These are phyloP conservation scores for Psilanteris sp. DNA, from an alignment of 1,140 invertebrate genomes.

Conservation along the genomic window DNA sequence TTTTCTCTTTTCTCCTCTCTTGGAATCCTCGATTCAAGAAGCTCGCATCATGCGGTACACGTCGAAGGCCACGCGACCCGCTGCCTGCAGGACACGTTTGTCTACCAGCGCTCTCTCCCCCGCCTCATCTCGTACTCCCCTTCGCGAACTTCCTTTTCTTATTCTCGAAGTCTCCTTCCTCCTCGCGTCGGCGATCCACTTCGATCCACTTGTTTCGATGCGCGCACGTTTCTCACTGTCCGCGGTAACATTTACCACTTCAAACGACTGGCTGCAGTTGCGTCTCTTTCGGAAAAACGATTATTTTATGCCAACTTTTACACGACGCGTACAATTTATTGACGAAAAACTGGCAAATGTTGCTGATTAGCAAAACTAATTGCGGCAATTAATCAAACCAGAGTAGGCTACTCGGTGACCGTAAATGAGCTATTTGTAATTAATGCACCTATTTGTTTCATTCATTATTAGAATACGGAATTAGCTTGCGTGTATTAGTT, in stretches of 20 bases:
- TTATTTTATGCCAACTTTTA: slow-evolving; percentile 25
- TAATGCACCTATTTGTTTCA: too few relatives aligned
- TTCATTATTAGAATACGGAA: too few relatives aligned
- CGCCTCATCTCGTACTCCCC: slow-evolving; percentile 10
- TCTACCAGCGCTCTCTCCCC: slow-evolving; percentile 29
- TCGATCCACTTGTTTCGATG: slow-evolving; percentile 40
- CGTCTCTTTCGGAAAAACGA: slow-evolving; percentile 20
- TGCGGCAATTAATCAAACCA: slow-evolving; percentile 5
- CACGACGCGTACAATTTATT: slow-evolving; percentile 6
- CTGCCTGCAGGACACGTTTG: slow-evolving; percentile 63
- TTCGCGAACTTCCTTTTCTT: slow-evolving; percentile 46
- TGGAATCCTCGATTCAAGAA: slow-evolving; percentile 63
- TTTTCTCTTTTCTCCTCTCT: slow-evolving; percentile 55
- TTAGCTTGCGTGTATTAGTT: too few relatives aligned
- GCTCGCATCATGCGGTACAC: slow-evolving; percentile 69
- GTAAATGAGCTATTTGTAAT: not conserved
- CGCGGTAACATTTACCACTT: slow-evolving; percentile 37
- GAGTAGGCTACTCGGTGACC: slow-evolving; percentile 6
- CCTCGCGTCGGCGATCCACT: slow-evolving; percentile 22
- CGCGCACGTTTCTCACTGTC: slow-evolving; percentile 40
- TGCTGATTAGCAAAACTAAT: slow-evolving; percentile 25
- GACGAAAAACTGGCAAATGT: slow-evolving; percentile 8
- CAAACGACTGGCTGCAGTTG: slow-evolving; percentile 6
- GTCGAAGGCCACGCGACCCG: slow-evolving; percentile 75
- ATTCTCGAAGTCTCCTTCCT: slow-evolving; percentile 9